A percentile compares a stretch with the other conserved stretches of the same genome.
These are phyloP conservation scores for Triplophysa tibetana DNA, from an alignment of 2,113 vertebrate species.

Conservation along the genomic window DNA sequence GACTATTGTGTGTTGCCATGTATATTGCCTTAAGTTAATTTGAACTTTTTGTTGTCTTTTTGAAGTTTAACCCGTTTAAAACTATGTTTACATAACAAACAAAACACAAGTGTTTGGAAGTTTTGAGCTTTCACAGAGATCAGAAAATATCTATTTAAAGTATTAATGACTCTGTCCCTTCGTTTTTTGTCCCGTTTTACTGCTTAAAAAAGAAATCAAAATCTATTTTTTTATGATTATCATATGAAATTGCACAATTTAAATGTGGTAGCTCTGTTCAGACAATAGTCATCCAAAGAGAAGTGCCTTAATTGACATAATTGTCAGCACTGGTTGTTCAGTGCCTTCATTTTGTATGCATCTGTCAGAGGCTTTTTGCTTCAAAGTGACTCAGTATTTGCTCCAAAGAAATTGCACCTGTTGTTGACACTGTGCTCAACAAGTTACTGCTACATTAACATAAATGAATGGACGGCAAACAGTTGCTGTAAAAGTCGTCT, in stretches of 20 bases:
- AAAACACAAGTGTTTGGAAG: no score
- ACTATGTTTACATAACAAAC: no score
- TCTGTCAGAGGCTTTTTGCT: no score
- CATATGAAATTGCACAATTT: not conserved
- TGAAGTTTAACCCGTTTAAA: no score
- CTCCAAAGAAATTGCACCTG: no score
- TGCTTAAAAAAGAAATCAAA: not conserved
- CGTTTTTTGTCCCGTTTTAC: constrained; percentile 10
- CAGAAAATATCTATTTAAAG: no score
- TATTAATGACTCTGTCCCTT: constrained; percentile 16
- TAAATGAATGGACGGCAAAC: not conserved
- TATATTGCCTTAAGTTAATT: no score
- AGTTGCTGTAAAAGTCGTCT: not conserved
- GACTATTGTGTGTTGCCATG: not conserved
- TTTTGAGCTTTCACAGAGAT: no score
- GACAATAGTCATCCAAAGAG: not conserved
- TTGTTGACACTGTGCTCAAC: no score
- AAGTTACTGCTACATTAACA: no score
- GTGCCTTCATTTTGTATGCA: not conserved
- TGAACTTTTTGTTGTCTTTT: no score
- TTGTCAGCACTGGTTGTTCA: not conserved
- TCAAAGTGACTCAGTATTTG: no score
- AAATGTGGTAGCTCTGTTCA: constrained; percentile 16
- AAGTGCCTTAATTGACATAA: not conserved
- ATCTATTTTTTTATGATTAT: constrained; percentile 31